Conservation (phyloP, 2,888 invertebrate genomes). For the Callyntrura sp. region DNA sequence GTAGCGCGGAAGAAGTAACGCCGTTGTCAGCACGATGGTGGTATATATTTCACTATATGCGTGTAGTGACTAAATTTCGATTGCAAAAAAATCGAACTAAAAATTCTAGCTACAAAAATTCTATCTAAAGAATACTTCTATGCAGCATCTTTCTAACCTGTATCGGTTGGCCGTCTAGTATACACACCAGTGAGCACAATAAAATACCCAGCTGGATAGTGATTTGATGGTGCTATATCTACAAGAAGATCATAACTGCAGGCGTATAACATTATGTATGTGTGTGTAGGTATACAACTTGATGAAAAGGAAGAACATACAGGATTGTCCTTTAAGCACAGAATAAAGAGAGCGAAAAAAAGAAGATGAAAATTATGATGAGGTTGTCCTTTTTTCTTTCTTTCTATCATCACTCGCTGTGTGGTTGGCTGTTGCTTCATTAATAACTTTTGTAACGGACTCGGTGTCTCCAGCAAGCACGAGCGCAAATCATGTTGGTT, state of each 20-base stretch:
- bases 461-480: constrained; percentile 52
- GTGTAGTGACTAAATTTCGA: too few species aligned
- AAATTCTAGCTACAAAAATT: too few species aligned
- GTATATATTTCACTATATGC: too few species aligned
- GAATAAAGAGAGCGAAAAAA: not conserved
- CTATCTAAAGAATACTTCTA: too few species aligned
- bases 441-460: not conserved
- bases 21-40: not conserved
- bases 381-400: constrained; percentile 9
- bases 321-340: not conserved
- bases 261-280: not conserved
- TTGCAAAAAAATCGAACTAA: too few species aligned
- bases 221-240: too few species aligned
- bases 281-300: not conserved
- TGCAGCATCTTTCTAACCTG: too few species aligned
- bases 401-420: too few species aligned
- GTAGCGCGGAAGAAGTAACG: constrained; percentile 50
- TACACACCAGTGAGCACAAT: not conserved
- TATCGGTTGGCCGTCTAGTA: too few species aligned
- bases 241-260: too few species aligned
- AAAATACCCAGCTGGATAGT: constrained; percentile 19
- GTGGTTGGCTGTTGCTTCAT: not conserved
- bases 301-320: not conserved
- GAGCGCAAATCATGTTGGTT: constrained; percentile 18
- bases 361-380: constrained; percentile 14